Evolutionary conservation across 2,797 vertebrate species (phyloP).

Genomic region (Phrynocephalus forsythii): DNA sequence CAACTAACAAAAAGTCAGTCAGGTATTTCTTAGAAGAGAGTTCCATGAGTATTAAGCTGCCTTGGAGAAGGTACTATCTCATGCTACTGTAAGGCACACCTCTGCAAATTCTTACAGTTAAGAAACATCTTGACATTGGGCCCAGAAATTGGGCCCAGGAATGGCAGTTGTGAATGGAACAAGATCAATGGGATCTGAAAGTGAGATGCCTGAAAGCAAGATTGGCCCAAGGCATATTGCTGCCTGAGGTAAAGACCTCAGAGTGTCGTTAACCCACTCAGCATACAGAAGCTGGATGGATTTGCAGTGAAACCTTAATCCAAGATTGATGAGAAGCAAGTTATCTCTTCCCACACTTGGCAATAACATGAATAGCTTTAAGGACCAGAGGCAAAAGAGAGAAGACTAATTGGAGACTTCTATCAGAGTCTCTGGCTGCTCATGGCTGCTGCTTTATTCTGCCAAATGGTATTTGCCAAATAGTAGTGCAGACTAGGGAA

Average conservation of each 20-base stretch:
- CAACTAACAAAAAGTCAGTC: neutral
- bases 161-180: neutral
- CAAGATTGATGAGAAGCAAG: neutral
- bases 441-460: neutral
- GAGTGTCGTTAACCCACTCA: neutral
- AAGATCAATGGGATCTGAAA: neutral
- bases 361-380: too few species aligned
- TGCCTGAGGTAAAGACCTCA: neutral
- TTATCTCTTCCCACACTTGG: too few species aligned
- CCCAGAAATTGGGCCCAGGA: neutral
- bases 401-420: too few species aligned
- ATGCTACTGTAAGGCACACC: too few species aligned
- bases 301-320: neutral
- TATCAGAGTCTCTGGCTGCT: too few species aligned
- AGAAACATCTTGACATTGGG: neutral
- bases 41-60: neutral
- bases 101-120: neutral
- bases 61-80: neutral
- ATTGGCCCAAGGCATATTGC: neutral
- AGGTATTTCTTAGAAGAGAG: neutral
- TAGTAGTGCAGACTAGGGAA: too few species aligned
- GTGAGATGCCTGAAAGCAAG: neutral
- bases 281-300: neutral
- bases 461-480: neutral
- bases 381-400: too few species aligned